Evolutionary conservation across 2,888 invertebrate genomes (phyloP), one percentile per base, ranked within the genome.

Genomic region (Dione vanillae): DNA sequence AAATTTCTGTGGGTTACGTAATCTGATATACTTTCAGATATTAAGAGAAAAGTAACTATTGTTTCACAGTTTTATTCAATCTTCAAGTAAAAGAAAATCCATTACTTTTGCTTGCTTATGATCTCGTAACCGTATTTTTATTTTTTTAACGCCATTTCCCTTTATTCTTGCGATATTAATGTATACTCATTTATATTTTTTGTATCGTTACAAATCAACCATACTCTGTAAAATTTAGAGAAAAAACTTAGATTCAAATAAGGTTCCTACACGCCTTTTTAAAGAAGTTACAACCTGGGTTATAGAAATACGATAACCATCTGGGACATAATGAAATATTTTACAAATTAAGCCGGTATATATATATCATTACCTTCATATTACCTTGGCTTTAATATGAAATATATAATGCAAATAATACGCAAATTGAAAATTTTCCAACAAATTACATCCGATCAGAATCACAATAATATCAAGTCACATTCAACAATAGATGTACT

Each of bases 401-500:
- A 27, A 45, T 9, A 47, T 47, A 2, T 47, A n/a, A n/a, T n/a
- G n/a, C n/a, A n/a, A n/a, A n/a, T 3, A 3, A 52, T 10, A n/a
- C 9, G 16, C 16, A 16, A 37, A 12, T 37, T 56, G 16, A 11
- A 16, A n/a, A 37, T 16, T 16, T 40, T 1, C 16, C 11, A 11
- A 64, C 40, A 51, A 64, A 64, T 64, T 14, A 8, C 59, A 65
- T 40, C 37, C 54, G 51, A 66, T 72, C 65, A 58, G 47, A 66
- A 47, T 52, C 27, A 65, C 56, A 43, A 51, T 58, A 41, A 20
- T 68, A 72, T 70, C 62, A 67, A 70, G 67, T 69, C 68, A 54
- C 61, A 41, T 70, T 58, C 58, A 76, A 76, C 76, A 75, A 75
- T 76, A 67, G 70, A 67, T 69, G 74, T 76, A 78, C 77, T 78